A percentile compares a stretch with the other conserved stretches of the same genome.
Evolutionary conservation across 2,113 vertebrate species (phyloP).

Genomic region (Eolophus roseicapilla): DNA sequence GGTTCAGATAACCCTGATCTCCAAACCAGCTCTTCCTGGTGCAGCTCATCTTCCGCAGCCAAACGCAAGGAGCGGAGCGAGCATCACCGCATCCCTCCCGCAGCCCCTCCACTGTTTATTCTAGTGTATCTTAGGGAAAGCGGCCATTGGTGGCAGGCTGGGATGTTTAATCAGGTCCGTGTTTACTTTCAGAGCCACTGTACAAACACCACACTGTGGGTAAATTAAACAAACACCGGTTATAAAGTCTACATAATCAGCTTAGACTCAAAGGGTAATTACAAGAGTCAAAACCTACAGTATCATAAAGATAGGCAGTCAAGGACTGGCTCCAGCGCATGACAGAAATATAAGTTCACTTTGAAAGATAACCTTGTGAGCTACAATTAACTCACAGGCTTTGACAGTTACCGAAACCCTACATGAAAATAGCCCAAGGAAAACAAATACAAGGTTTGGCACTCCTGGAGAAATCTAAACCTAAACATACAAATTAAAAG

Average conservation of each 20-base stretch:
- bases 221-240: constrained; percentile 4
- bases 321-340: background rate
- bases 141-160: background rate
- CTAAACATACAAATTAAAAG: background rate
- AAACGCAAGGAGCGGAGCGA: fast-evolving
- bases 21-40: background rate
- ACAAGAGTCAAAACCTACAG: background rate
- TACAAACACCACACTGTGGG: background rate
- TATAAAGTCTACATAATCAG: background rate
- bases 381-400: background rate
- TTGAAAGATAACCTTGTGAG: background rate
- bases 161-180: background rate
- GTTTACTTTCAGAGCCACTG: background rate
- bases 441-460: background rate
- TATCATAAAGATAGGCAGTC: background rate
- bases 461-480: background rate
- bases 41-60: background rate
- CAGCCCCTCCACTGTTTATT: background rate
- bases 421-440: background rate
- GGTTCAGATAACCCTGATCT: background rate
- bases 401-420: background rate
- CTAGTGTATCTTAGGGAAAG: background rate
- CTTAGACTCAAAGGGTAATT: background rate
- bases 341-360: background rate
- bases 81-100: background rate